Evolutionary conservation across 2,797 vertebrate genomes (phyloP).

Genomic region (Lepus oiostolus): DNA sequence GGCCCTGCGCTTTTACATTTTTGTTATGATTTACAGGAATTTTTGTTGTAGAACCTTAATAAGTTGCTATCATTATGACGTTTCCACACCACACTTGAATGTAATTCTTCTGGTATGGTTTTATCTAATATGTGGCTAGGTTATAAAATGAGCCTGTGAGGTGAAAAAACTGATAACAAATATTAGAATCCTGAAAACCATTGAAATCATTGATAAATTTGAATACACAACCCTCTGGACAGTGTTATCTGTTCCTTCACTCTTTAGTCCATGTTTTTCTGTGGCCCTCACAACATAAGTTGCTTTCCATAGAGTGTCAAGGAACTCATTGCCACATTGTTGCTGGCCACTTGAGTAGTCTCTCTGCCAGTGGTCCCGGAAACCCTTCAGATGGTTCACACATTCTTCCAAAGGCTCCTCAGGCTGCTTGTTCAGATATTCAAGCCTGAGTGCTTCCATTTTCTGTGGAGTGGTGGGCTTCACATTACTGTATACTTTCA

Average conservation of each 20-base stretch:
- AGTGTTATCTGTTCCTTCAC: neutral
- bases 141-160: constrained; percentile 31
- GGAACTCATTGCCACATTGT: neutral
- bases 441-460: neutral
- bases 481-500: too few relatives aligned
- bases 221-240: neutral
- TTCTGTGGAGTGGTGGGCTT: neutral
- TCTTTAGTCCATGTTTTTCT: neutral
- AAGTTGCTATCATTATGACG: neutral
- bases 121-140: neutral
- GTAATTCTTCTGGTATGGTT: neutral
- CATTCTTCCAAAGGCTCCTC: neutral
- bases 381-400: neutral
- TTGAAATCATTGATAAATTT: neutral
- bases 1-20: neutral
- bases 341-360: neutral
- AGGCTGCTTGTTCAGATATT: neutral
- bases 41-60: constrained; percentile 33
- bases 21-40: neutral
- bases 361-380: neutral
- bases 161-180: neutral
- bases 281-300: neutral
- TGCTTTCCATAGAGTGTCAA: neutral
- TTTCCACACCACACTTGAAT: neutral
- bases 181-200: neutral